Evolutionary conservation across 92 coral and sea anemone species (phyloP).

Genomic region (Isaurus tuberculatus): DNA sequence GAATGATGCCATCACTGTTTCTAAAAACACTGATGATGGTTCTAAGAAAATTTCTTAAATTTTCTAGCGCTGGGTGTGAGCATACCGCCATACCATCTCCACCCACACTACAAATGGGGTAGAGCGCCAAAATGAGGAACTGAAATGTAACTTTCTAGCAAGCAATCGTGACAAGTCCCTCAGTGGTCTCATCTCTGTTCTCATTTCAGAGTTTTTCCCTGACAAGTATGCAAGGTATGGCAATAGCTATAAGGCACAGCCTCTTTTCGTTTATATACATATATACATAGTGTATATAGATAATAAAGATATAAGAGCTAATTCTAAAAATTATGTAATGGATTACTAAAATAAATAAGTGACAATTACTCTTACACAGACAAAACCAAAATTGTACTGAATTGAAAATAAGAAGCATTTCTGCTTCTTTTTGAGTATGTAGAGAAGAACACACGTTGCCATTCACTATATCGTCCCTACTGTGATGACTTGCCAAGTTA

Average conservation of each 20-base stretch:
- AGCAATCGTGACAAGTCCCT: conserved; percentile 65
- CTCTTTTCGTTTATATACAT: too few relatives aligned
- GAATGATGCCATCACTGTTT: background rate
- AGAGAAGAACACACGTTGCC: conserved; percentile 56
- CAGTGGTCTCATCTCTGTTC: conserved; percentile 56
- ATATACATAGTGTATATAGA: too few relatives aligned
- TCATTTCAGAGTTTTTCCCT: conserved; percentile 60
- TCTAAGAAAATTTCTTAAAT: background rate
- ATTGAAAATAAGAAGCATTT: too few relatives aligned
- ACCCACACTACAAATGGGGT: conserved; percentile 59
- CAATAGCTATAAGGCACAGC: too few relatives aligned
- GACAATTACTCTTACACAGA: too few relatives aligned
- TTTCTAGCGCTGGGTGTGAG: conserved; percentile 60
- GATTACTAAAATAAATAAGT: too few relatives aligned
- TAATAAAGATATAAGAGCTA: too few relatives aligned
- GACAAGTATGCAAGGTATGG: conserved; percentile 62
- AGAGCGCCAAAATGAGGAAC: conserved; percentile 58
- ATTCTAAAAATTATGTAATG: too few relatives aligned
- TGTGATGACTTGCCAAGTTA: conserved; percentile 25
- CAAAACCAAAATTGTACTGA: too few relatives aligned
- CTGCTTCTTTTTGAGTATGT: background rate
- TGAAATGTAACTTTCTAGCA: conserved; percentile 60
- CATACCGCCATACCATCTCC: conserved; percentile 42
- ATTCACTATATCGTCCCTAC: conserved; percentile 51
- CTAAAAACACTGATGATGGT: background rate